Evolutionary conservation across 2,888 invertebrate genomes (phyloP).

Genomic region (Ptychoptera albimana): DNA sequence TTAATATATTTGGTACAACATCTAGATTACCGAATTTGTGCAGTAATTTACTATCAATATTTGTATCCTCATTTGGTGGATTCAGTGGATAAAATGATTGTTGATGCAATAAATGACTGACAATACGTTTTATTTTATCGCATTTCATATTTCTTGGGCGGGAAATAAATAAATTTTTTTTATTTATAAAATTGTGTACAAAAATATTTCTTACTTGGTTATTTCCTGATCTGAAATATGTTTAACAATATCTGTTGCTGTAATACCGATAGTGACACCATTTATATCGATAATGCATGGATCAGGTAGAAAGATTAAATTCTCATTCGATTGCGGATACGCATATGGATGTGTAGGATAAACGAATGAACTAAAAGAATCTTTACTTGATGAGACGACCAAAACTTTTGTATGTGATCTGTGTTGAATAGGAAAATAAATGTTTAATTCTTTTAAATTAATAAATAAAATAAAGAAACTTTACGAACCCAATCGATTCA

Average conservation of each 20-base stretch:
- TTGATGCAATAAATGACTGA: constrained; percentile 59
- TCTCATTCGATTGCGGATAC: constrained; percentile 37
- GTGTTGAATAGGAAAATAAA: constrained; percentile 10
- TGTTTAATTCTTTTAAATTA: background rate
- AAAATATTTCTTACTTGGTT: constrained; percentile 39
- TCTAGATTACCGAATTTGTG: constrained; percentile 54
- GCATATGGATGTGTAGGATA: constrained; percentile 71
- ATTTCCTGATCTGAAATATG: constrained; percentile 71
- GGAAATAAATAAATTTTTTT: background rate
- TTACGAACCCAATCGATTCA: constrained; percentile 41
- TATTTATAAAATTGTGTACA: background rate
- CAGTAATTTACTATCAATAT: constrained; percentile 55
- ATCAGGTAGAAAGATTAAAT: constrained; percentile 59
- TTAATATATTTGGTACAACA: constrained; percentile 60
- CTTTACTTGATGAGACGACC: constrained; percentile 58
- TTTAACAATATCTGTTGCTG: constrained; percentile 69
- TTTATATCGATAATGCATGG: constrained; percentile 63
- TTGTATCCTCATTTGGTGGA: constrained; percentile 49
- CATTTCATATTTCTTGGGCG: constrained; percentile 27
- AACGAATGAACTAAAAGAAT: constrained; percentile 60
- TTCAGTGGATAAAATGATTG: constrained; percentile 68
- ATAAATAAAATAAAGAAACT: constrained; percentile 2
- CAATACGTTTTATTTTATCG: constrained; percentile 61
- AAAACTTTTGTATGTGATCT: constrained; percentile 53
- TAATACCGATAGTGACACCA: constrained; percentile 61